Base-by-base conservation (phyloP, 2,797 vertebrate species). In the Carapus acus region DNA sequence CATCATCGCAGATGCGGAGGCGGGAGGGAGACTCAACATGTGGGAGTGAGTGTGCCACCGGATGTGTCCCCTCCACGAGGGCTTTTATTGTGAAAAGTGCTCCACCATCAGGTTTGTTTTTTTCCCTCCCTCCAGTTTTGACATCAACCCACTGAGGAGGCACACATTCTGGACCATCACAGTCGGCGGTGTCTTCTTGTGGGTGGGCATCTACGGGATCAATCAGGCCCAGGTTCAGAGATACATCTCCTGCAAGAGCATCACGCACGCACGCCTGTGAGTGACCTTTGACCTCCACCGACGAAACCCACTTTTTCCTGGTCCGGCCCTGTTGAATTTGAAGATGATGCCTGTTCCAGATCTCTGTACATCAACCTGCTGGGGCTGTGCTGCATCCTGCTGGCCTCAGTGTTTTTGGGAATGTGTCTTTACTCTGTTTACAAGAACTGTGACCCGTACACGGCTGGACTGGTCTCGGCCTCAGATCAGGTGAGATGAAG, bases 201-300 rank as follows among this genome's bases (percentile, higher is more conserved):
- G 94, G 94, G 77, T 86, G 49, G 68, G 88, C 24, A 81, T 97
- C 54, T 99, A 97, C 0, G 93, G 92, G 1, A 70, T 92, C 74
- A 97, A 95, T 78, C 95, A 97, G 62, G 88, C 93, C 44, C 95
- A 97, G 81, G 93, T 98, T 62, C 95, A 97, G 78, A 88, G 96
- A 87, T 98, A 95, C 68, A 90, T 94, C 67, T 88, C 95, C 47
- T 99, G 96, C 85, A 96, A 91, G 85, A 93, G 23, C 69, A 80
- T 91, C 76, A 83, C 86, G 46, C 94, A 97, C 0, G 94, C 94
- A 58, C 92, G 91, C 91, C 9, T 93, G 94, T 99, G 84, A 95
- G 94, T 80, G 12, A 33, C 14, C 11, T 33, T 27, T 27, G 24
- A 27, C 24, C 9, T 9, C 24, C 24, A 27, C 24, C 4, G 9